Conservation (phyloP, 2,113 vertebrate species). For the Tenrec ecaudatus region DNA sequence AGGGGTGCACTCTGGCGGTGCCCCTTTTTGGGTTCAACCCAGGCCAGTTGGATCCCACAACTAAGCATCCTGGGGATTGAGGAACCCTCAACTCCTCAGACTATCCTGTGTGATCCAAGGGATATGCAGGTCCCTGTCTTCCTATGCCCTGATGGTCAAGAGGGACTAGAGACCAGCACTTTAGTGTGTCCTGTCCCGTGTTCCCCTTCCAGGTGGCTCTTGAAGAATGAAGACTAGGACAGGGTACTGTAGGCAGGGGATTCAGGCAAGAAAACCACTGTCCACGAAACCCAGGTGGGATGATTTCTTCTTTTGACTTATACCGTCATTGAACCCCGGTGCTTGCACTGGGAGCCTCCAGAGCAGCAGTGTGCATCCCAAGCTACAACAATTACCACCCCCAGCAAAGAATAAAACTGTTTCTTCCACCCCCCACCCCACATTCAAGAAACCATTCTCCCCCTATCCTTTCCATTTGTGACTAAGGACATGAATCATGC, state of each 20-base stretch:
- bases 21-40: not conserved
- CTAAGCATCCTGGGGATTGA: not conserved
- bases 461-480: not conserved
- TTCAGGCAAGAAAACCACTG: not conserved
- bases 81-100: constrained; percentile 17
- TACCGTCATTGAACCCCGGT: not conserved
- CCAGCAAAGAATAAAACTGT: constrained; percentile 40
- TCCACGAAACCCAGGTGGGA: constrained; percentile 23
- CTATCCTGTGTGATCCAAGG: constrained; percentile 15
- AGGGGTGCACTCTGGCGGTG: not conserved
- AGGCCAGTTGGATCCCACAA: not conserved
- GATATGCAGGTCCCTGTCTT: constrained; percentile 11
- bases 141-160: not conserved
- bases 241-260: not conserved
- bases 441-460: not conserved
- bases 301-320: not conserved
- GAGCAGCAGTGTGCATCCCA: not conserved
- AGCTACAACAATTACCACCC: not conserved
- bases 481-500: not conserved
- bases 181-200: not conserved
- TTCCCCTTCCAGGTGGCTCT: not conserved
- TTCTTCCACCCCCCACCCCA: constrained; percentile 7
- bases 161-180: not conserved
- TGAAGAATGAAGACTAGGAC: not conserved
- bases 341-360: not conserved